Conservation (phyloP, 1,140 invertebrate species). For the Drosophila suzukii region DNA sequence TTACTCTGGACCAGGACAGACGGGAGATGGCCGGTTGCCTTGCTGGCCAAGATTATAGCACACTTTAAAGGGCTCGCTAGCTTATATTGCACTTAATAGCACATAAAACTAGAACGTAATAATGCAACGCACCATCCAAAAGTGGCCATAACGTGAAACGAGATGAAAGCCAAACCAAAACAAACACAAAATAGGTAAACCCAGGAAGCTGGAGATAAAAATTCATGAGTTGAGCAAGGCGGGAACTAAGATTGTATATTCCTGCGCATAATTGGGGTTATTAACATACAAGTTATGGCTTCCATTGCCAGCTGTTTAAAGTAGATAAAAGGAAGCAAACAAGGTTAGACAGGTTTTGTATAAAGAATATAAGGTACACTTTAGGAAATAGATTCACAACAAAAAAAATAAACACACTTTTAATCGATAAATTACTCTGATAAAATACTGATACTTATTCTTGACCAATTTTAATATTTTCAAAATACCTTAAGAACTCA, state of each 20-base stretch:
- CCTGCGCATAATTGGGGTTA: slow-evolving; percentile 38
- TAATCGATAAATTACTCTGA: no score
- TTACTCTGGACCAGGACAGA: slow-evolving; percentile 16
- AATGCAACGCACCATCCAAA: slow-evolving; percentile 73
- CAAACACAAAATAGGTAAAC: slow-evolving; percentile 31
- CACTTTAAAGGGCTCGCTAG: slow-evolving; percentile 71
- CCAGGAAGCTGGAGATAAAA: slow-evolving; percentile 9
- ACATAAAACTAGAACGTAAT: slow-evolving; percentile 78
- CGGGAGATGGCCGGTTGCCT: neutral
- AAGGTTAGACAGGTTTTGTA: no score
- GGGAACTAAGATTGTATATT: slow-evolving; percentile 24
- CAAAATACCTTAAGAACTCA: no score
- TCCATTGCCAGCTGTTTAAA: slow-evolving; percentile 24
- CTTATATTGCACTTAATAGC: slow-evolving; percentile 80
- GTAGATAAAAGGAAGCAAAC: slow-evolving; percentile 19
- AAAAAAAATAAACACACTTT: neutral
- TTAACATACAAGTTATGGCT: slow-evolving; percentile 32
- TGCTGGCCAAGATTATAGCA: slow-evolving; percentile 66
- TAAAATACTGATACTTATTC: no score
- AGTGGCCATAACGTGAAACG: slow-evolving; percentile 51
- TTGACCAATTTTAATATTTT: no score
- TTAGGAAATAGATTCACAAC: neutral
- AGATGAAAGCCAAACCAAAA: slow-evolving; percentile 25
- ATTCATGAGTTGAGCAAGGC: slow-evolving; percentile 25
- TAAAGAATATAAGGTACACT: neutral